Evolutionary conservation across 2,113 vertebrate genomes (phyloP), one percentile per base, ranked within the genome.

Genomic region (Pogona vitticeps): DNA sequence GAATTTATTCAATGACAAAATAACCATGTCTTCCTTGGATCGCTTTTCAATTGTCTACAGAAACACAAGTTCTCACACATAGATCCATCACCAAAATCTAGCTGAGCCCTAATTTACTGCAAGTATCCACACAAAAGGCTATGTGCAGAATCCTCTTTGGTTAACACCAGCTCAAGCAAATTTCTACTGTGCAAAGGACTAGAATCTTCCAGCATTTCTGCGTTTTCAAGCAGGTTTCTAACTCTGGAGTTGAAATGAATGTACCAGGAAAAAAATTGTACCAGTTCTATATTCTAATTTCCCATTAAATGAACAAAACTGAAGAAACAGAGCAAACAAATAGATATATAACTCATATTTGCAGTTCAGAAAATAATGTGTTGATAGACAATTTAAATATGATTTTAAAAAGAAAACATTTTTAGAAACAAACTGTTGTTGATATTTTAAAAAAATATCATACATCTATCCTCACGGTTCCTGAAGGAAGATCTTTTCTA

Each of bases 1-100:
- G 72, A 36, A n/a, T 67, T 33, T n/a, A 78, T 88, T 87, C 80
- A 91, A 87, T 33, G 61, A 31, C 38, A 36, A n/a, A 88, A 82
- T 2, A 36, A 10, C 14, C 23, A 33, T 63, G 20, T 42, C 9
- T 26, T 70, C 40, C 42, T 40, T 10, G 5, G 31, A 70, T 56
- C 26, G 23, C 8, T 70, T 82, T 52, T 82, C 65, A 70, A 33
- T 38, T 33, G 31, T 78, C 58, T 59, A 18, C 15, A 78, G 76
- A 18, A 33, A 58, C 5, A 15, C 52, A 78, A 21, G 8, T 59
- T 68, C 65, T 31, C 31, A 82, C 18, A 33, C 42, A 56, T 28
- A 12, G 31, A 33, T 52, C 2, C 68, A 31, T 10, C 65, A 21
- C 42, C 52, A 65, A 33, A 82, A 68, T 68, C 28, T 21, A 56